Percentiles rank a stretch among this genome's conserved stretches.
Evolutionary conservation across 2,797 vertebrate genomes (phyloP).

Genomic region (Tangara arthus): DNA sequence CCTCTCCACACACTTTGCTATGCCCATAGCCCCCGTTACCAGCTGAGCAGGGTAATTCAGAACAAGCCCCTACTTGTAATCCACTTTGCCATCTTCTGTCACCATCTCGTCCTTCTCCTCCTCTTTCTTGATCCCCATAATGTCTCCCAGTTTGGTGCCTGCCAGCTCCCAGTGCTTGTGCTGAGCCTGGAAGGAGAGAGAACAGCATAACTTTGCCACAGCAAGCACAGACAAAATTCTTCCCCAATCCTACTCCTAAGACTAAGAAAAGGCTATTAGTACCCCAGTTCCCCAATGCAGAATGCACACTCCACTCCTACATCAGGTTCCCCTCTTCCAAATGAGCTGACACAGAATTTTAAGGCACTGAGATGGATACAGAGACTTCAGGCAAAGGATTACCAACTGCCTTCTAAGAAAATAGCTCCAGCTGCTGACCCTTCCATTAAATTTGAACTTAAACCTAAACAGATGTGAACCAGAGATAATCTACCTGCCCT

Average conservation of each 20-base stretch:
- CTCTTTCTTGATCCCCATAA: conserved; percentile 96
- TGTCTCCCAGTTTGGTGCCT: conserved; percentile 96
- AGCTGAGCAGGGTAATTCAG: not conserved
- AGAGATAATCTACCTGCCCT: not conserved
- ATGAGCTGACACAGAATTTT: not conserved
- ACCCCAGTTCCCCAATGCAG: not conserved
- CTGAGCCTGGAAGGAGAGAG: conserved; percentile 83
- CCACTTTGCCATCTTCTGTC: conserved; percentile 92
- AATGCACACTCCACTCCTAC: not conserved
- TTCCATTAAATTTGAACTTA: not conserved
- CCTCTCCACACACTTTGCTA: not conserved
- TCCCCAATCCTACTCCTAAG: not conserved
- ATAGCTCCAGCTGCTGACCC: not conserved
- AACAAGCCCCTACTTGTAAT: conserved; percentile 85
- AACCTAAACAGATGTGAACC: not conserved
- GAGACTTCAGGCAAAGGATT: not conserved
- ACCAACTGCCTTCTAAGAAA: not conserved
- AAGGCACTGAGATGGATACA: not conserved
- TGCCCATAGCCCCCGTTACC: not conserved
- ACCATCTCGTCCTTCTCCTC: conserved; percentile 83
- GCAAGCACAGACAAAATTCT: not conserved
- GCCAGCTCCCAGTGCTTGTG: conserved; percentile 99
- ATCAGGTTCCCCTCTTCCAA: not conserved
- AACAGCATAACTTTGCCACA: not conserved
- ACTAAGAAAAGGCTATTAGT: not conserved